These are phyloP conservation scores for Amphimallon solstitiale DNA, from an alignment of 2,888 invertebrate genomes.

Conservation along the genomic window DNA sequence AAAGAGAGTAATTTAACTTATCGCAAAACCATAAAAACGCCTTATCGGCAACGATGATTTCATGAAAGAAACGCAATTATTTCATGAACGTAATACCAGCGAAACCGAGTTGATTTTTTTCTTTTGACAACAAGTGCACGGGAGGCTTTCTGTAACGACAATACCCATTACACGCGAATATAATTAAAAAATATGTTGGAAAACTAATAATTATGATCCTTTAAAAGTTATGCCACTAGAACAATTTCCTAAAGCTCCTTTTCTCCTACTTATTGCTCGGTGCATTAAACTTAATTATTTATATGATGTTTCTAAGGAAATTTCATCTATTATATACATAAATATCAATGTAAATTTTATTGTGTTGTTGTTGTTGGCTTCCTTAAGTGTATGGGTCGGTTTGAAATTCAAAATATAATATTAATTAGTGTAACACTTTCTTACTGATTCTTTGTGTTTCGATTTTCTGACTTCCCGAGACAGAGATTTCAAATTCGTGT, in stretches of 20 bases:
- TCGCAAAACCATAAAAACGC: constrained; percentile 17
- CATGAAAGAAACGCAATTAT: constrained; percentile 14
- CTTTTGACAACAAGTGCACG: neutral
- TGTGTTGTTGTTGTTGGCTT: no score
- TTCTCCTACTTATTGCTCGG: no score
- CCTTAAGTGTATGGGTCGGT: no score
- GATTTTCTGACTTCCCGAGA: no score
- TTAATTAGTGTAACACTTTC: no score
- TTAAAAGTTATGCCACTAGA: neutral
- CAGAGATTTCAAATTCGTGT: no score
- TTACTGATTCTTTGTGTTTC: no score
- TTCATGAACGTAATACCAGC: neutral
- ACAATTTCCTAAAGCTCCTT: neutral
- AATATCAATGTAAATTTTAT: no score
- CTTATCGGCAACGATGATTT: constrained; percentile 1
- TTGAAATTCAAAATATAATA: no score
- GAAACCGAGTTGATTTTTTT: neutral
- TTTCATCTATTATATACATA: no score
- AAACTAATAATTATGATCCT: neutral
- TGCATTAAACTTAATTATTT: no score
- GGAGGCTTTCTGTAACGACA: neutral
- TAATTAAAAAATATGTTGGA: constrained; percentile 9
- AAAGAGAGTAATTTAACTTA: constrained; percentile 15
- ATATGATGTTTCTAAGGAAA: no score
- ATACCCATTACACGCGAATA: neutral